Evolutionary conservation across 2,888 invertebrate species (phyloP), one percentile per base, ranked within the genome.

Genomic region (Eupithecia vulgata): DNA sequence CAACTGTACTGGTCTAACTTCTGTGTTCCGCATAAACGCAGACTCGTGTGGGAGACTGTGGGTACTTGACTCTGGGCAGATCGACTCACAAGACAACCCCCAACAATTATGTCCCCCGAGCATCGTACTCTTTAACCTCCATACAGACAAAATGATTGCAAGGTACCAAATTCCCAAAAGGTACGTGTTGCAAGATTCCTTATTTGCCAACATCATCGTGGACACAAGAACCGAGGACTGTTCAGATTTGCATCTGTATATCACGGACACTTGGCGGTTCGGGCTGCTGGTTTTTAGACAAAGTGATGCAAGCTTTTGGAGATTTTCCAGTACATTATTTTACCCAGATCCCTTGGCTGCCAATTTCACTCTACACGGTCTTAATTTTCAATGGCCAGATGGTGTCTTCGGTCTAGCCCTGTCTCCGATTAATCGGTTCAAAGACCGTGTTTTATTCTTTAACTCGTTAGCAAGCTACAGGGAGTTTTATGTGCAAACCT

Each of bases 361-460:
- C 0, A 96, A 96, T 81, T 98, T 96, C 83, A 96, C 96, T 73
- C 90, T 97, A 0, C 96, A 97, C 77, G 97, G 96, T 2, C 83
- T 97, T 0, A 96, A 96, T 78, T 98, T 97, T 83, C 96, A 97
- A 83, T 98, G 97, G 97, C 94, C 96, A 10, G 97, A 97, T 83
- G 97, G 97, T 0, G 95, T 97, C 34, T 97, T 97, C 83, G 97
- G 97, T 0, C 89, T 97, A 79, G 96, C 97, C 0, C 84, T 97
- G 64, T 95, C 96, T n/a, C 96, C 96, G 4, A 84, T 91, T 3
- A 84, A 91, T 70, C 82, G 90, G 62, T 85, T 88, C 21, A 85
- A 90, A 30, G 96, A 97, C 67, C 94, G 97, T 68, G 92, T 96
- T 5, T 85, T 98, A 35, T 97, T 96, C 84, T 98, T 97, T 85